Evolutionary conservation across 2,113 vertebrate genomes (phyloP), one percentile per base, ranked within the genome.

Genomic region (Pseudonaja textilis): DNA sequence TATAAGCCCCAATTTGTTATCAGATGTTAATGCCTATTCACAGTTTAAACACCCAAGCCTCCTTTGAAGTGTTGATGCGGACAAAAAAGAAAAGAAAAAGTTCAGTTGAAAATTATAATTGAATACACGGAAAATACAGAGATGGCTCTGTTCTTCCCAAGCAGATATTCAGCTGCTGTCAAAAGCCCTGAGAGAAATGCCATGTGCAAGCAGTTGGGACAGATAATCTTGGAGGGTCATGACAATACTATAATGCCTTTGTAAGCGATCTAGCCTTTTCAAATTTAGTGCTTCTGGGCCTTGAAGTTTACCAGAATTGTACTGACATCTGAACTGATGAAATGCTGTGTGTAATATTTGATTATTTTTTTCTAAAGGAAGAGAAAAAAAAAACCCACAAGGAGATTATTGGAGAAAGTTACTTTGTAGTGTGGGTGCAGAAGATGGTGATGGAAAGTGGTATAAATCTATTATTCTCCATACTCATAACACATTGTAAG

Each of bases 401-500:
- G 23, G 45, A 25, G 29, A 22, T 89, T 50, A 42, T 23, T 91
- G 52, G 39, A 91, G n/a, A 45, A 59, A 55, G 47, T 29, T 42
- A 6, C 8, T 34, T 88, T 69, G n/a, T 14, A 69, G 29, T 87
- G 57, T 34, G 23, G n/a, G 26, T 22, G 34, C 3, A 1, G 34
- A 5, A 16, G 47, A 52, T 52, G 85, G 12, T 26, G 3, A 52
- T 26, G 23, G 26, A 9, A 20, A 92, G 87, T 39, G 56, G 56
- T 64, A 9, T 50, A n/a, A 87, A n/a, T 91, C 90, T 89, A 22
- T 20, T 42, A 39, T 81, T 81, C 34, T 81, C 16, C 74, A 42
- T 39, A 22, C 34, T 81, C 69, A 81, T 22, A 81, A 81, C n/a
- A 42, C 93, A 39, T 90, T 96, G 95, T 96, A 95, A 95, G 93